Base-by-base conservation (phyloP, 1,140 invertebrate genomes). In the Eumaeus atala region DNA sequence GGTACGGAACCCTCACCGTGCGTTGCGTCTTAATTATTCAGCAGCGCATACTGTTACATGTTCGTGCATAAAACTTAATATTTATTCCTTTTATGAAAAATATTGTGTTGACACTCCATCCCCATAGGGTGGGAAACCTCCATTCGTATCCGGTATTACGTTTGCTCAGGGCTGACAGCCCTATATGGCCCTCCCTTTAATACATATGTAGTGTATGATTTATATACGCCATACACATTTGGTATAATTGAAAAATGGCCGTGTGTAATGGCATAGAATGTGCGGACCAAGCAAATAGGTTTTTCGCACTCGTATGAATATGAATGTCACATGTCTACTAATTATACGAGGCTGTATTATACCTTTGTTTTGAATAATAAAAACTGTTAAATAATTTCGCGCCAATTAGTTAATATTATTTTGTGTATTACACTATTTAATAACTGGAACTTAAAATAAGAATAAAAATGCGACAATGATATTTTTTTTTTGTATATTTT, bases 171-270 rank as follows among this genome's bases (percentile, higher is more conserved):
- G 21, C 21, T 28, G 21, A 28, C 21, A 28, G 21, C 21, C 35
- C 40, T 44, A 16, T 9, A 17, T 9, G 35, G 35, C 35, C 11
- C 35, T 37, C 35, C 35, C 40, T 17, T 14, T 44, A 49, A 53
- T 28, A 40, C 21, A 37, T 35, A 55, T 64, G 59, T 61, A 69
- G 68, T 64, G 59, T 70, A 77, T 79, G 77, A 82, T 83, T 79
- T 82, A 80, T 74, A 68, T 72, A 73, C 72, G 71, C 55, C 66
- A 67, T 70, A 74, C 66, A 80, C 79, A 85, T 85, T 85, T 85
- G 72, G 74, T 65, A 77, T 85, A 85, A 85, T 83, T 85, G 82
- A 83, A 85, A 85, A 85, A 85, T 81, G 82, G 79, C 76, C 58
- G 60, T 37, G 59, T 47, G 44, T 81, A 78, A 82, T 82, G 75